Conservation (phyloP, 2,113 vertebrate genomes). For the Neolamprologus brichardi region DNA sequence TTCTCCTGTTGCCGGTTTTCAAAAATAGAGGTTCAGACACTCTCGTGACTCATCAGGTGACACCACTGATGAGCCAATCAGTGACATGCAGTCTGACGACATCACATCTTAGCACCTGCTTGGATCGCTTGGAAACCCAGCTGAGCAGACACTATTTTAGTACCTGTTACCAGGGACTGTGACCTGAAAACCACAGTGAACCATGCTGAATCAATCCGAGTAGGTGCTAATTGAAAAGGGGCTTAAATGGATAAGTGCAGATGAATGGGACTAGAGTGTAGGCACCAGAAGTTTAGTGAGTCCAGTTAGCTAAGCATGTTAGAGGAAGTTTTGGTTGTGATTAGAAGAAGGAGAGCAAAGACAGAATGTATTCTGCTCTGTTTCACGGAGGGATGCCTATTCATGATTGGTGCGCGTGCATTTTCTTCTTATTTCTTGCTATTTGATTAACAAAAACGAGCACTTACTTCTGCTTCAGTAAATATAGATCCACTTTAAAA, state of each 20-base stretch:
- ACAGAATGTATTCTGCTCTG: not conserved
- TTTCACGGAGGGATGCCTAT: not conserved
- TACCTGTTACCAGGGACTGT: not conserved
- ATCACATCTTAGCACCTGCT: not conserved
- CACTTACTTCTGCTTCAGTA: not conserved
- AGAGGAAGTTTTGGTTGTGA: not conserved
- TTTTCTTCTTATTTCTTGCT: not conserved
- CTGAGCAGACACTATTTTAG: not conserved
- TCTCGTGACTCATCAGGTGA: not conserved
- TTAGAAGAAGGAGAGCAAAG: not conserved
- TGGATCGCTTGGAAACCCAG: not conserved
- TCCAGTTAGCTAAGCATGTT: not conserved
- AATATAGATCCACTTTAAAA: not conserved
- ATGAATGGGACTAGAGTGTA: not conserved
- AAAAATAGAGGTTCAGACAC: not conserved
- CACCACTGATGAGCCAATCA: rapidly evolving
- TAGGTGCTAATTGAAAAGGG: not conserved
- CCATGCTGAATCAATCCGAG: not conserved
- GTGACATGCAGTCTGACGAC: not conserved
- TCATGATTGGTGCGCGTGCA: not conserved
- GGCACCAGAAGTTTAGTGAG: not conserved
- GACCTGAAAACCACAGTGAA: not conserved
- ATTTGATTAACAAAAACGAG: not conserved
- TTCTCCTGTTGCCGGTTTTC: not conserved
- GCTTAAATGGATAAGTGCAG: not conserved